Evolutionary conservation across 2,797 vertebrate genomes (phyloP).

Genomic region (Myotis findleyi): DNA sequence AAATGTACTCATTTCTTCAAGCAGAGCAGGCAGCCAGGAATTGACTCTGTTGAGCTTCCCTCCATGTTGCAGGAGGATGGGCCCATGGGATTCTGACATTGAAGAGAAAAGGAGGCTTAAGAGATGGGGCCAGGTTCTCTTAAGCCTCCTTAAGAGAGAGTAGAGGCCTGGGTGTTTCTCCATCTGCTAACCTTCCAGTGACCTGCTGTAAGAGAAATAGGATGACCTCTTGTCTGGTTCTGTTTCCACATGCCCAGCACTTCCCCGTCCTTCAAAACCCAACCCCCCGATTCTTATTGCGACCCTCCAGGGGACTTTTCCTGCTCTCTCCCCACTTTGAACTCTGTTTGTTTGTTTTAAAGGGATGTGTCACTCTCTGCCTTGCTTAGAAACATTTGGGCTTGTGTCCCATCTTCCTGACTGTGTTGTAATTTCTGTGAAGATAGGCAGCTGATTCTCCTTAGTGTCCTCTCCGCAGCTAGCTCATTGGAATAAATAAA

Average conservation of each 20-base stretch:
- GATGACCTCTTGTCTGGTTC: neutral
- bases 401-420: neutral
- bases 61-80: neutral
- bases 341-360: neutral
- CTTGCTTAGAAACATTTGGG: neutral
- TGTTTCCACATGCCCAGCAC: neutral
- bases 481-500: neutral
- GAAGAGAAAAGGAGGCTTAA: neutral
- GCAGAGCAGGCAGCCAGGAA: neutral
- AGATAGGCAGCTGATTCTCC: neutral
- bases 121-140: neutral
- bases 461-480: neutral
- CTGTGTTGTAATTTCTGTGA: neutral
- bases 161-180: neutral
- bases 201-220: neutral
- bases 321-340: neutral
- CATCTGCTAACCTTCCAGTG: neutral
- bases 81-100: neutral
- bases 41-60: neutral
- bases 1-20: neutral
- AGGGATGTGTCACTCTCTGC: neutral
- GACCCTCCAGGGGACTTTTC: neutral
- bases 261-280: neutral
- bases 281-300: neutral
- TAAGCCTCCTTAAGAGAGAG: neutral